Evolutionary conservation across 2,113 vertebrate genomes (phyloP).

Genomic region (Microtus pennsylvanicus): DNA sequence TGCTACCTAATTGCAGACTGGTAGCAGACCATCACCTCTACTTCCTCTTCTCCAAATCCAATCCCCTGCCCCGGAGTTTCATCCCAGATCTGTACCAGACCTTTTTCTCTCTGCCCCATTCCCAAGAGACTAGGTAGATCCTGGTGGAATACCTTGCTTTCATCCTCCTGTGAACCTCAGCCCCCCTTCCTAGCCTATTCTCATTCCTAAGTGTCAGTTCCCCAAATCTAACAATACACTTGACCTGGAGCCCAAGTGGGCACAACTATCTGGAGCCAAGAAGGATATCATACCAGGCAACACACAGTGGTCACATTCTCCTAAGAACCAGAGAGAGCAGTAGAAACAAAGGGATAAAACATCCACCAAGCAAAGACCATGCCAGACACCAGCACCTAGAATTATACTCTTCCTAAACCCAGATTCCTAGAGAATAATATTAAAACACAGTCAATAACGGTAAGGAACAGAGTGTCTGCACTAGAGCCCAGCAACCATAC

Average conservation of each 20-base stretch:
- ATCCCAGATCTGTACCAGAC: not conserved
- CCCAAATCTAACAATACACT: not conserved
- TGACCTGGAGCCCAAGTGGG: not conserved
- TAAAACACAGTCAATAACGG: not conserved
- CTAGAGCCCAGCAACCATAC: not conserved
- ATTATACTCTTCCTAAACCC: not conserved
- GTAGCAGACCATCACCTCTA: too few species aligned
- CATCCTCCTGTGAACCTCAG: not conserved
- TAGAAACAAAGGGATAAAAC: not conserved
- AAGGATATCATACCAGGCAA: not conserved
- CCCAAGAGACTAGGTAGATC: not conserved
- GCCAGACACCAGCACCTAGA: not conserved
- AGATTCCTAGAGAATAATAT: not conserved
- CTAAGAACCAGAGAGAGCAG: not conserved
- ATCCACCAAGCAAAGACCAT: not conserved
- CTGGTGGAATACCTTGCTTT: not conserved
- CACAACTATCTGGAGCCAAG: not conserved
- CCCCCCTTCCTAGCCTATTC: not conserved
- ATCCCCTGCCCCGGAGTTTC: too few species aligned
- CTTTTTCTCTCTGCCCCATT: not conserved
- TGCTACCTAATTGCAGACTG: not conserved
- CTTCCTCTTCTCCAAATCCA: not conserved
- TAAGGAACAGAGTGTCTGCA: not conserved
- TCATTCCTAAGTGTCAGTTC: not conserved
- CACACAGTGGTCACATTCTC: not conserved